Percentiles rank a stretch among this genome's conserved stretches.
Evolutionary conservation across 2,888 invertebrate genomes (phyloP).

Genomic region (Phorcus lineatus): DNA sequence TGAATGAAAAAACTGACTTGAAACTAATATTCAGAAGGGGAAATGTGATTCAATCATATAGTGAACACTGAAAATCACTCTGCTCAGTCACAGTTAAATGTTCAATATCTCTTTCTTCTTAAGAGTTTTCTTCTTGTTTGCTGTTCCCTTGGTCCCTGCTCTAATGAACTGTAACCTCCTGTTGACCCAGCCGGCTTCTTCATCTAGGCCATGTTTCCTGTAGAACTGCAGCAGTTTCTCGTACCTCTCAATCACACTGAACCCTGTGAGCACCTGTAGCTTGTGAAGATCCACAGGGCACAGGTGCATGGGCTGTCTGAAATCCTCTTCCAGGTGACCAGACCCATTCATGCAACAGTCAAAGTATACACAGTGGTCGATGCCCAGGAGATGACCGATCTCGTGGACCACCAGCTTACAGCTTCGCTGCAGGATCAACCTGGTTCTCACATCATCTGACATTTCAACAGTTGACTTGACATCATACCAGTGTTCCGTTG

Average conservation of each 20-base stretch:
- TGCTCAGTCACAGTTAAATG: background rate
- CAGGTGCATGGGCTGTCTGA: conserved; percentile 71
- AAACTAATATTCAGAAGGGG: too few relatives aligned
- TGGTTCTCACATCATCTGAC: background rate
- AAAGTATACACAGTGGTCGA: conserved; percentile 71
- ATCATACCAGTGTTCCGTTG: conserved; percentile 66
- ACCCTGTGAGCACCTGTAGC: conserved; percentile 64
- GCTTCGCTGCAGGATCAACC: conserved; percentile 62
- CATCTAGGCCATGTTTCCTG: conserved; percentile 47
- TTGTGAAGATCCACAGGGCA: conserved; percentile 72
- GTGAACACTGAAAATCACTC: too few relatives aligned
- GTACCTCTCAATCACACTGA: conserved; percentile 62
- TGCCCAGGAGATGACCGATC: conserved; percentile 68
- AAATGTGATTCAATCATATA: too few relatives aligned
- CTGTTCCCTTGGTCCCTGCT: background rate
- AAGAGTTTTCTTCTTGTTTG: too few relatives aligned
- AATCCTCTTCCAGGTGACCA: conserved; percentile 71
- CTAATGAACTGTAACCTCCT: conserved; percentile 22
- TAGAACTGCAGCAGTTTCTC: conserved; percentile 57
- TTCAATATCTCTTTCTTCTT: background rate
- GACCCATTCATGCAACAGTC: conserved; percentile 74
- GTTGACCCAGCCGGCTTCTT: conserved; percentile 59
- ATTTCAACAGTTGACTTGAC: background rate
- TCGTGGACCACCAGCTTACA: conserved; percentile 73
- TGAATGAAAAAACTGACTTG: too few relatives aligned